A percentile compares a stretch with the other conserved stretches of the same genome.
These are phyloP conservation scores for Acanthococcus lagerstroemiae DNA, from an alignment of 2,888 invertebrate genomes.

Conservation along the genomic window DNA sequence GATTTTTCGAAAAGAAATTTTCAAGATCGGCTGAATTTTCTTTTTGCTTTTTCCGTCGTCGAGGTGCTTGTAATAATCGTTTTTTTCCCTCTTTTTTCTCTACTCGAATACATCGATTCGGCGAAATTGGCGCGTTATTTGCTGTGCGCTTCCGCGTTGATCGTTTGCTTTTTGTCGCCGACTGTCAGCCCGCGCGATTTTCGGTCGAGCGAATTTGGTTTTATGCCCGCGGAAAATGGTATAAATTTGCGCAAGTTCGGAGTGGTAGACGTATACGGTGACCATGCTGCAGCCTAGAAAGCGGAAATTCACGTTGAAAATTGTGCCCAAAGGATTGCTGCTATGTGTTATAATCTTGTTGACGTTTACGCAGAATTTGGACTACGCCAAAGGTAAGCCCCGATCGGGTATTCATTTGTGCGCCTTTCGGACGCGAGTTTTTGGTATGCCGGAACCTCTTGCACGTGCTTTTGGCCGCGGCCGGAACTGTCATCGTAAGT, in stretches of 20 bases:
- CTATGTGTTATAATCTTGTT: conserved; percentile 26
- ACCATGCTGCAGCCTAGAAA: conserved; percentile 29
- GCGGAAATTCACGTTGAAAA: conserved; percentile 25
- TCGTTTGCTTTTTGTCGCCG: neutral
- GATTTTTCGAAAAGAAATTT: neutral
- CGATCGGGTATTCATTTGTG: too few species aligned
- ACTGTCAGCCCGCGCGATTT: neutral
- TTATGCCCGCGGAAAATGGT: conserved; percentile 21
- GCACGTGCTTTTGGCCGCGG: too few species aligned
- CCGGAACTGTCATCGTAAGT: too few species aligned
- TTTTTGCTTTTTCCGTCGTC: too few species aligned
- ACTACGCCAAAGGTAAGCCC: conserved; percentile 24
- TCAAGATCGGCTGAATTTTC: too few species aligned
- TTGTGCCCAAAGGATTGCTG: conserved; percentile 20
- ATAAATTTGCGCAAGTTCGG: conserved; percentile 18
- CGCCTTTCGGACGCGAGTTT: neutral
- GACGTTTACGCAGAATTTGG: conserved; percentile 28
- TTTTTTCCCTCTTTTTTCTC: neutral
- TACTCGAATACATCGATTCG: neutral
- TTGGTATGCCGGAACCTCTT: too few species aligned
- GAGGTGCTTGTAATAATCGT: too few species aligned
- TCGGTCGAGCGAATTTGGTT: too few species aligned
- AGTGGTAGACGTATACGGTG: conserved; percentile 21
- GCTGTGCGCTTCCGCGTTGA: neutral
- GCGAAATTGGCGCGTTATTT: neutral